phyloP scores from a whole-genome alignment of 1,140 invertebrate genomes.

The Formica exsecta region DNA sequence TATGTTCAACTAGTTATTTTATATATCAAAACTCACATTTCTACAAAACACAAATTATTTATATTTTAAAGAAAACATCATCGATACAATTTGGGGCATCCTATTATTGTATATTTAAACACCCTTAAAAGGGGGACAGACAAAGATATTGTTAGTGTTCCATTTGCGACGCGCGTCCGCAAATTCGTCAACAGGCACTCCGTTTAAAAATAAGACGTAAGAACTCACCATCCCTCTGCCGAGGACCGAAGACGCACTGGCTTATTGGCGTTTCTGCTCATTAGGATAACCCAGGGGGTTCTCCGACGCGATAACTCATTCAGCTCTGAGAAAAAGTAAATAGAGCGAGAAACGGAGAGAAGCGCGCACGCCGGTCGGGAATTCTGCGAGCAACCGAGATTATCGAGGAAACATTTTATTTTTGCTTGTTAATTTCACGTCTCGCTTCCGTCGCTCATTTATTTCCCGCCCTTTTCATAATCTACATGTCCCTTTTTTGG shows the following conservation, averaged over 20 bases:
- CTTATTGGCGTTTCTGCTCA: slow-evolving; percentile 64
- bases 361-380: slow-evolving; percentile 22
- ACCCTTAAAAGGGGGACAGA: background rate
- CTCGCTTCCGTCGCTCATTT: slow-evolving; percentile 57
- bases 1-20: background rate
- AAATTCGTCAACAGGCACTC: slow-evolving; percentile 53
- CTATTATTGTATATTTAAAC: slow-evolving; percentile 29
- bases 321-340: slow-evolving; percentile 59
- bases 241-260: background rate
- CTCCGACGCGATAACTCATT: slow-evolving; percentile 57
- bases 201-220: slow-evolving; percentile 63
- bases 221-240: slow-evolving; percentile 11
- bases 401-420: slow-evolving; percentile 57
- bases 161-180: slow-evolving; percentile 36
- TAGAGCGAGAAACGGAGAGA: slow-evolving; percentile 57
- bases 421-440: slow-evolving; percentile 61
- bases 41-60: too few relatives aligned
- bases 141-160: slow-evolving; percentile 16
- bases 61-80: background rate
- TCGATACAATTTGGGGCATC: background rate
- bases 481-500: slow-evolving; percentile 14
- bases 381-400: slow-evolving; percentile 52
- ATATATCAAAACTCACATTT: background rate
- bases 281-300: slow-evolving; percentile 49
- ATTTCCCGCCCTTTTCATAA: slow-evolving; percentile 47